These are phyloP conservation scores for Nephrocerus scutellatus DNA, from an alignment of 2,888 invertebrate species.

Conservation along the genomic window DNA sequence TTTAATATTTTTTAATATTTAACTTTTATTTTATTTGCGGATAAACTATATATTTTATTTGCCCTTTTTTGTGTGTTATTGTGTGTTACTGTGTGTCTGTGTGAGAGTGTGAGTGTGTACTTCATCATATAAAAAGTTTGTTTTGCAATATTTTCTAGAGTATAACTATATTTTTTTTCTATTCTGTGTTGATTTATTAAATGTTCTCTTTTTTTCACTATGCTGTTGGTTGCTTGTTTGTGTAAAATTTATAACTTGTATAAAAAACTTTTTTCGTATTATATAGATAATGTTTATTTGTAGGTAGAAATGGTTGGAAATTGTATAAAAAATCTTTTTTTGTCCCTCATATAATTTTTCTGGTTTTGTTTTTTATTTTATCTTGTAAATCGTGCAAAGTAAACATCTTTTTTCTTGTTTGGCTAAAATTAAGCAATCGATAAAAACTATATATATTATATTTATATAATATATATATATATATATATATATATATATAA, in stretches of 20 bases:
- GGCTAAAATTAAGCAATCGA: too few relatives aligned
- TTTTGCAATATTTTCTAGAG: slow-evolving; percentile 8
- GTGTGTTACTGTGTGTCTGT: slow-evolving; percentile 16
- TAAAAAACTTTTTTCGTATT: slow-evolving; percentile 9
- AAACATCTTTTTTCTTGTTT: too few relatives aligned
- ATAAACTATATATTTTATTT: slow-evolving; percentile 17
- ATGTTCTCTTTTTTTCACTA: too few relatives aligned
- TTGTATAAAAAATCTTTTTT: slow-evolving; percentile 18
- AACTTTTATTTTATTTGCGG: slow-evolving; percentile 19
- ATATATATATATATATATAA: too few relatives aligned
- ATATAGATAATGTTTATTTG: slow-evolving; percentile 18
- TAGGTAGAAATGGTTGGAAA: slow-evolving; percentile 24
- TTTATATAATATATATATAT: too few relatives aligned
- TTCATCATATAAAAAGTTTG: slow-evolving; percentile 1
- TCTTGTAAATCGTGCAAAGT: too few relatives aligned
- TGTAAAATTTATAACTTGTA: too few relatives aligned
- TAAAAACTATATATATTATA: too few relatives aligned
- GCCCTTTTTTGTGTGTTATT: slow-evolving; percentile 17
- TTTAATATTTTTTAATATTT: background rate
- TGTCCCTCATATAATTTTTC: background rate
- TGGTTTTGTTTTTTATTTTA: slow-evolving; percentile 2
- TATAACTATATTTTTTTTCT: slow-evolving; percentile 16
- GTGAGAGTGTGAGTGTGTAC: slow-evolving; percentile 13
- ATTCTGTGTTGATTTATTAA: too few relatives aligned
- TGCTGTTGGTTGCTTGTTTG: too few relatives aligned